Conservation (phyloP, 2,888 invertebrate species). For the Eupithecia tripunctaria region DNA sequence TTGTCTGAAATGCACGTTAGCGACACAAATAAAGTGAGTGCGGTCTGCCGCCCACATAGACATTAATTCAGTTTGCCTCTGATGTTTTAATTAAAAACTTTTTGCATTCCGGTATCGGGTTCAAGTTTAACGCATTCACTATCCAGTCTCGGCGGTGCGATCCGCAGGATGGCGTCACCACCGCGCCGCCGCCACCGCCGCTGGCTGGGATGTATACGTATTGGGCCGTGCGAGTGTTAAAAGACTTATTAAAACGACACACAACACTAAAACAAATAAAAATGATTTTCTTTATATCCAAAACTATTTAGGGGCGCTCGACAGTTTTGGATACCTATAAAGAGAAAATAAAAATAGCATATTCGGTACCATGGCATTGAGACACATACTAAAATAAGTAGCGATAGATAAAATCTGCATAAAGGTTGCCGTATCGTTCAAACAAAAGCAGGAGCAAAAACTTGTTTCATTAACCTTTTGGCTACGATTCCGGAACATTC, state of each 20-base stretch:
- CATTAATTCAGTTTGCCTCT: conserved; percentile 55
- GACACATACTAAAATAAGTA: not conserved
- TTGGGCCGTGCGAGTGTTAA: not conserved
- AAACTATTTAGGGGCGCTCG: not conserved
- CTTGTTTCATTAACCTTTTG: conserved; percentile 2
- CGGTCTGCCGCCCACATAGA: conserved; percentile 70
- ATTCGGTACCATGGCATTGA: not conserved
- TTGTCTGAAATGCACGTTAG: conserved; percentile 70
- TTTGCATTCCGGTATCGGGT: conserved; percentile 28
- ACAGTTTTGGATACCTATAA: too few species aligned
- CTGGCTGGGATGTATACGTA: too few species aligned
- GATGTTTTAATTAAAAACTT: conserved; percentile 74
- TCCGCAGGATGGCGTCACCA: not conserved
- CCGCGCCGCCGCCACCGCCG: too few species aligned
- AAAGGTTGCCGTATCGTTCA: not conserved
- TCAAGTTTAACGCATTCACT: conserved; percentile 18
- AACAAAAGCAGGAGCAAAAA: not conserved
- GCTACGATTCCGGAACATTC: not conserved
- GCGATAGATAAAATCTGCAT: not conserved
- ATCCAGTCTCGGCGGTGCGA: not conserved
- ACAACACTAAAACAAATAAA: not conserved
- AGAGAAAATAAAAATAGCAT: not conserved
- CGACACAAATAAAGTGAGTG: conserved; percentile 73
- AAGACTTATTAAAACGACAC: not conserved
- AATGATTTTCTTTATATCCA: not conserved